Evolutionary conservation across 2,888 invertebrate species (phyloP).

Genomic region (Pachymerium ferrugineum): DNA sequence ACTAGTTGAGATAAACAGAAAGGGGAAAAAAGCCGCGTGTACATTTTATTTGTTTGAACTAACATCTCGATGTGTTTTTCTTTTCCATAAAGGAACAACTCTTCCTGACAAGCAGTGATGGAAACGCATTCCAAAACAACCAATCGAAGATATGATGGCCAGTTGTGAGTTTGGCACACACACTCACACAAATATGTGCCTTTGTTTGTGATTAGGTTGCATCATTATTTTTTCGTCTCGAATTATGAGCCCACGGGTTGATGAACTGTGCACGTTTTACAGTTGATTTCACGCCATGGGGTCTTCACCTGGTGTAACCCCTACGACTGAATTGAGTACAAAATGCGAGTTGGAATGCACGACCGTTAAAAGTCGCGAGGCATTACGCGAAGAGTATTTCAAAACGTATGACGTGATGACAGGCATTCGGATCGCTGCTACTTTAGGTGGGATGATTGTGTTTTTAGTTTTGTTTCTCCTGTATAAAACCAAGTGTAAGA

Average conservation of each 20-base stretch:
- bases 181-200: background rate
- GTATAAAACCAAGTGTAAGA: constrained; percentile 71
- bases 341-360: background rate
- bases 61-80: constrained; percentile 13
- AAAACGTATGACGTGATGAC: constrained; percentile 91
- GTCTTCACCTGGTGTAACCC: background rate
- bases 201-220: constrained; percentile 1
- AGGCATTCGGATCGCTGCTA: constrained; percentile 83
- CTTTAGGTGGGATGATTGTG: constrained; percentile 83
- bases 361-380: constrained; percentile 29
- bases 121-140: background rate
- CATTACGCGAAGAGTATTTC: constrained; percentile 57
- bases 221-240: no score
- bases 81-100: constrained; percentile 3
- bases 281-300: background rate
- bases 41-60: constrained; percentile 2
- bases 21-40: background rate
- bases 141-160: no score
- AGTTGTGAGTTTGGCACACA: no score
- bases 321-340: background rate
- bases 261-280: no score
- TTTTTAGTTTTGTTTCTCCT: constrained; percentile 85
- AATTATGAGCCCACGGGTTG: background rate
- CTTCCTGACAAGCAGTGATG: background rate
- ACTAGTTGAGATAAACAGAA: background rate